Conservation (phyloP, 2,113 vertebrate species). For the Chroicocephalus ridibundus region DNA sequence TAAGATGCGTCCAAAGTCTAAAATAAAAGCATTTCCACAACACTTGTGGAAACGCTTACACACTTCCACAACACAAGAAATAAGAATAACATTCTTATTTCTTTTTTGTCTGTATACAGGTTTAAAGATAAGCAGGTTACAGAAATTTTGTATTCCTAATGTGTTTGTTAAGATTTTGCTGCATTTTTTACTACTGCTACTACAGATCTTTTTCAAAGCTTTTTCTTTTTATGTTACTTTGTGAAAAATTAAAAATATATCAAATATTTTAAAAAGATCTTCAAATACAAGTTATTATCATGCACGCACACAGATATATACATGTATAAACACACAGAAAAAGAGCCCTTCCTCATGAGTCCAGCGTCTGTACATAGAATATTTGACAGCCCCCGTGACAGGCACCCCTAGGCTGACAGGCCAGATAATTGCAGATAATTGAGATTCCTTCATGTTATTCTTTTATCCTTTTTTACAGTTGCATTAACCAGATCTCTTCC, state of each 20-base stretch:
- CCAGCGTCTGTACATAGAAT: not conserved
- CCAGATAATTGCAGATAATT: not conserved
- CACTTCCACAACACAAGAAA: too few species aligned
- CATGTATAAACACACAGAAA: not conserved
- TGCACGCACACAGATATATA: not conserved
- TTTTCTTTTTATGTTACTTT: not conserved
- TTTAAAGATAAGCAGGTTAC: not conserved
- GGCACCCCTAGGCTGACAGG: not conserved
- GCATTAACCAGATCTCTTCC: not conserved
- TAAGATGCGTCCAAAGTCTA: not conserved
- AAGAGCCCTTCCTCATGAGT: not conserved
- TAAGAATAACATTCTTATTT: not conserved
- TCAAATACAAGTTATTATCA: not conserved
- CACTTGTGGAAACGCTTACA: not conserved
- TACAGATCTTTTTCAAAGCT: not conserved
- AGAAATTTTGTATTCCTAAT: not conserved
- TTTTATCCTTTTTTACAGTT: not conserved
- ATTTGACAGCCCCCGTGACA: not conserved
- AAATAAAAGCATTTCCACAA: not conserved
- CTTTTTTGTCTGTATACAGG: not conserved
- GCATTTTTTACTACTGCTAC: not conserved
- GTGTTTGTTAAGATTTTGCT: not conserved
- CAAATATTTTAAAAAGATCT: not conserved
- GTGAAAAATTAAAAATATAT: not conserved
- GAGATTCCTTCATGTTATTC: not conserved